phyloP scores from a whole-genome alignment of 2,797 vertebrate genomes.

The Paratrypauchen microcephalus region DNA sequence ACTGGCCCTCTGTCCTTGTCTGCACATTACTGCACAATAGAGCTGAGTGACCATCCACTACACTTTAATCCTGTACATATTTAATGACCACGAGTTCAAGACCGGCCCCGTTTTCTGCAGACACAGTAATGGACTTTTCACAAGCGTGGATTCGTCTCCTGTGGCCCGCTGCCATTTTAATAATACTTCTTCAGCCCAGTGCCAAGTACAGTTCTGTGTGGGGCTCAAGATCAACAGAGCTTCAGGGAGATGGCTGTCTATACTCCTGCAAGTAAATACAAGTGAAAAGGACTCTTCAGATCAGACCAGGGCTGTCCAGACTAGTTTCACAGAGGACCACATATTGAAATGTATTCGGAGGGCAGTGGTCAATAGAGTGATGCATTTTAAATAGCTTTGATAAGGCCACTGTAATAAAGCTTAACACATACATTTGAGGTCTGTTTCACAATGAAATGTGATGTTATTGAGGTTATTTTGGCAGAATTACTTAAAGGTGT shows the following conservation, averaged over 20 bases:
- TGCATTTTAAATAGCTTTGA: too few species aligned
- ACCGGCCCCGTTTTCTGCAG: not conserved
- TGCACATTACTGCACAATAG: constrained; percentile 4
- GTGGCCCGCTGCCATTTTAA: constrained; percentile 14
- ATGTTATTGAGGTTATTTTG: too few species aligned
- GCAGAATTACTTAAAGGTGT: too few species aligned
- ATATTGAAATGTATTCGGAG: too few species aligned
- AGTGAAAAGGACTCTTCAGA: not conserved
- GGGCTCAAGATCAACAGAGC: constrained; percentile 2
- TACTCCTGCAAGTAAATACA: not conserved
- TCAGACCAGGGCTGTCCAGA: not conserved
- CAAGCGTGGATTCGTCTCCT: constrained; percentile 4
- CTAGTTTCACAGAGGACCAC: too few species aligned
- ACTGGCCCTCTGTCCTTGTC: not conserved
- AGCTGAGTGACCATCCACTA: constrained; percentile 9
- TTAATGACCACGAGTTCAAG: constrained; percentile 2
- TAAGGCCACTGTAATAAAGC: too few species aligned
- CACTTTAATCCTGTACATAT: constrained; percentile 13
- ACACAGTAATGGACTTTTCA: constrained; percentile 13
- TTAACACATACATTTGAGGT: too few species aligned
- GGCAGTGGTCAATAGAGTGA: too few species aligned
- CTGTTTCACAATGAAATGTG: too few species aligned
- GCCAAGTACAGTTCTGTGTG: constrained; percentile 6
- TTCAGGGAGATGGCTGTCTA: not conserved
- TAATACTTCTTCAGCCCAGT: not conserved